Conservation (phyloP, 37 sponge, comb jelly and placozoan species). For the Oopsacas minuta region DNA sequence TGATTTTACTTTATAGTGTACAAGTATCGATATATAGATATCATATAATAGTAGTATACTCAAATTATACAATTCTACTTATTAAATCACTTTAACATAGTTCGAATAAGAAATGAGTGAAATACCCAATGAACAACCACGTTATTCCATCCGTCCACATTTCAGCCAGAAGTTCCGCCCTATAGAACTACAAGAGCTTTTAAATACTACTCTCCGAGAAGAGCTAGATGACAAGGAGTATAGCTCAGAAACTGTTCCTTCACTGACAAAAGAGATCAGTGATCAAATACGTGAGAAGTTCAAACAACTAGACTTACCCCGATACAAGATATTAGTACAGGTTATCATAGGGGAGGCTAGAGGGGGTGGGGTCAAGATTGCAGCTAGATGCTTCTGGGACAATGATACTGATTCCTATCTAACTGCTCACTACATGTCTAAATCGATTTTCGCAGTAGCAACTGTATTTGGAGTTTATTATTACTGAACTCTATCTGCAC, state of each 20-base stretch:
- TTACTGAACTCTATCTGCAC: background rate
- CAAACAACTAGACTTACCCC: background rate
- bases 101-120: background rate
- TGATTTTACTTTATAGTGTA: too few relatives aligned
- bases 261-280: background rate
- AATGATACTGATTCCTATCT: background rate
- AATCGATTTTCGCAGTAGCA: background rate
- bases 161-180: background rate
- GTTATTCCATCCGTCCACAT: background rate
- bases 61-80: too few relatives aligned
- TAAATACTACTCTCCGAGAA: background rate
- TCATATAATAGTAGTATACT: too few relatives aligned
- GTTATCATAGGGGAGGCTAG: background rate
- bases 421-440: background rate
- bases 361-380: background rate
- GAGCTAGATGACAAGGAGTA: background rate
- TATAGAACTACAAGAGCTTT: background rate
- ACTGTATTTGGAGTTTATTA: conserved; percentile 12
- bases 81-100: too few relatives aligned
- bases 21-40: too few relatives aligned
- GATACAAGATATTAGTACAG: conserved; percentile 13
- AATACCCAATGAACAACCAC: background rate
- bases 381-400: background rate
- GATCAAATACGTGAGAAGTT: conserved; percentile 5
- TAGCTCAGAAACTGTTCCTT: background rate